Percentiles rank a stretch among this genome's conserved stretches.
Conservation (phyloP, 2,113 vertebrate species). For the Catagonus wagneri region DNA sequence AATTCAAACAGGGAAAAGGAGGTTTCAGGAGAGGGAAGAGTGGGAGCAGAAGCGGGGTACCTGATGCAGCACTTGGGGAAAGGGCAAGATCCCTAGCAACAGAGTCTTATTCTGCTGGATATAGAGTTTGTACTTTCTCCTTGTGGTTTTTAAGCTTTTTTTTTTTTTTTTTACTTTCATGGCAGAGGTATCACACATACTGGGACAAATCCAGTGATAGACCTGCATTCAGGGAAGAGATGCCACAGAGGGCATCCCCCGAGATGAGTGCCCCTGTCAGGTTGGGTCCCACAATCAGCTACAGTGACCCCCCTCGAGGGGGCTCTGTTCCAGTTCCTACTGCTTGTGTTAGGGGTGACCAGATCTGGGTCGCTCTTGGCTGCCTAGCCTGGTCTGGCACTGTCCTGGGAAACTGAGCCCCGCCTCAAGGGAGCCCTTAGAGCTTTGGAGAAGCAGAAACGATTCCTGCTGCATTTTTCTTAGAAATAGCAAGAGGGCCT, state of each 20-base stretch:
- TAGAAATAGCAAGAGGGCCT: conserved; percentile 81
- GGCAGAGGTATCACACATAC: not conserved
- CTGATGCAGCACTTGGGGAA: too few species aligned
- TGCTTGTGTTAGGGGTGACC: not conserved
- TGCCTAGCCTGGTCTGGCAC: conserved; percentile 27
- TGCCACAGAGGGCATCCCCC: not conserved
- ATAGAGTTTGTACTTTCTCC: not conserved
- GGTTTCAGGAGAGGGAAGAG: not conserved
- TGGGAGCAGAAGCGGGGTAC: not conserved
- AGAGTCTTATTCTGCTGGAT: not conserved
- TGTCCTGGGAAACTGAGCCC: conserved; percentile 66
- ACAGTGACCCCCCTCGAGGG: not conserved
- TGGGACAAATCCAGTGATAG: not conserved
- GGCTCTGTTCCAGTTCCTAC: not conserved
- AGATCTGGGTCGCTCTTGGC: not conserved
- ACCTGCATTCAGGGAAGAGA: not conserved
- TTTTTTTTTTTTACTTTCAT: not conserved
- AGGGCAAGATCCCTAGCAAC: not conserved
- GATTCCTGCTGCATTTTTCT: conserved; percentile 83
- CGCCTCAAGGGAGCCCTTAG: conserved; percentile 63
- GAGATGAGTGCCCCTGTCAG: not conserved
- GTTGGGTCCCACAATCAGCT: not conserved
- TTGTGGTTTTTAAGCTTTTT: conserved; percentile 20
- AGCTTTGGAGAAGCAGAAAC: conserved; percentile 69
- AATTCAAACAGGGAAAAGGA: not conserved